Evolutionary conservation across 2,113 vertebrate species (phyloP), one percentile per base, ranked within the genome.

Genomic region (Symphodus melops): DNA sequence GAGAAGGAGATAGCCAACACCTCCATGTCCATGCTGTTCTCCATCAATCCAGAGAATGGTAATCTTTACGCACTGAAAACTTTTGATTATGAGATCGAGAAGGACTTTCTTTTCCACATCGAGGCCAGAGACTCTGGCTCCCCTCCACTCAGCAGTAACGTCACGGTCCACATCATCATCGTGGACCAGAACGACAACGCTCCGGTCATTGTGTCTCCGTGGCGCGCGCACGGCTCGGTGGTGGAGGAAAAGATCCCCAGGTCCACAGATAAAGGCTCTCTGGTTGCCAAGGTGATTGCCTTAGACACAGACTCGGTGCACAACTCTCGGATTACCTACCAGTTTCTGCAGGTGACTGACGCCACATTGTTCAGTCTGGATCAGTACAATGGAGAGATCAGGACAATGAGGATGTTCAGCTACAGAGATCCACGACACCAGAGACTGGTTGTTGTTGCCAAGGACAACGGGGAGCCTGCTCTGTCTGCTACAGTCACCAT

Each of bases 131-230:
- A 95, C 0, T 94, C 94, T 0, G 95, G 94, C 4, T 94, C 94
- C 54, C 94, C 94, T 1, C 88, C 85, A 23, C 88, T 86, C 49
- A 93, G 89, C 0, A 83, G 90, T 70, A 95, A 94, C 0, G 94
- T 92, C 36, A 94, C 94, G 0, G 92, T 95, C 13, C 90, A 92
- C 52, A 91, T 95, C 79, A 93, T 94, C 0, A 92, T 95, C 66
- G 54, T 96, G 84, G 94, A 96, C 52, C 94, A 96, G 86, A 95
- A 96, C 0, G 94, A 96, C 90, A 95, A 96, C 0, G 84, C 91
- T 2, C 94, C 95, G 0, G 85, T 94, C 19, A 92, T 95, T 0
- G 58, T 95, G 3, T 94, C 94, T 13, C 95, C 95, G 1, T 21
- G 91, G 91, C 91, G 85, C 0, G 91, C 83, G 41, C 95, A 96